Percentiles rank a stretch among this genome's conserved stretches.
Evolutionary conservation across 2,888 invertebrate species (phyloP).

Genomic region (Drosophila mimica): DNA sequence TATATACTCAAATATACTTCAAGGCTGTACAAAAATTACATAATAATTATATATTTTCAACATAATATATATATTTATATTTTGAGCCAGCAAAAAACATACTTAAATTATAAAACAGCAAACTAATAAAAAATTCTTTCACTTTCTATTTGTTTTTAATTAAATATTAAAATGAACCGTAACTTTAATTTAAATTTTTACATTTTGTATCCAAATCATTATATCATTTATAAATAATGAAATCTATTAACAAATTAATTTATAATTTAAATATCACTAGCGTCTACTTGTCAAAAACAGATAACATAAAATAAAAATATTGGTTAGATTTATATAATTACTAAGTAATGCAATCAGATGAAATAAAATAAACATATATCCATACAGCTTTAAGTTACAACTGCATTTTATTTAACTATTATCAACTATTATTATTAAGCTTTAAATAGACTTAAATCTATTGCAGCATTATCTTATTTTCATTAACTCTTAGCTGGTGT

Average conservation of each 20-base stretch:
- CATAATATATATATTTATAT: no score
- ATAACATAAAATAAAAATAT: neutral
- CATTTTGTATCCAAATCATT: no score
- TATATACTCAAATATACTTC: neutral
- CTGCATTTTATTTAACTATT: neutral
- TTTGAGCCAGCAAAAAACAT: neutral
- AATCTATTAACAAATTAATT: neutral
- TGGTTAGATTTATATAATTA: neutral
- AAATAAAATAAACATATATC: neutral
- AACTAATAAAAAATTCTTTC: neutral
- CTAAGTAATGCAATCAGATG: neutral
- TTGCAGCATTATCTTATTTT: neutral
- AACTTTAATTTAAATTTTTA: neutral
- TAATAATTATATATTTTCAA: no score
- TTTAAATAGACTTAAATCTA: neutral
- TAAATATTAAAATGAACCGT: no score
- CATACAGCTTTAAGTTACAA: neutral
- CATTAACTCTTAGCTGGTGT: conserved; percentile 1
- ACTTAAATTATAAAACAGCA: neutral
- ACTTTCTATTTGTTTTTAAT: neutral
- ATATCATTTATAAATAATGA: neutral
- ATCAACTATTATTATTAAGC: neutral
- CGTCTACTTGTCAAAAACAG: neutral
- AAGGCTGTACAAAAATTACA: no score
- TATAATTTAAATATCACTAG: neutral